Base-by-base conservation (phyloP, 2,888 invertebrate genomes). In the Limulus polyphemus region DNA sequence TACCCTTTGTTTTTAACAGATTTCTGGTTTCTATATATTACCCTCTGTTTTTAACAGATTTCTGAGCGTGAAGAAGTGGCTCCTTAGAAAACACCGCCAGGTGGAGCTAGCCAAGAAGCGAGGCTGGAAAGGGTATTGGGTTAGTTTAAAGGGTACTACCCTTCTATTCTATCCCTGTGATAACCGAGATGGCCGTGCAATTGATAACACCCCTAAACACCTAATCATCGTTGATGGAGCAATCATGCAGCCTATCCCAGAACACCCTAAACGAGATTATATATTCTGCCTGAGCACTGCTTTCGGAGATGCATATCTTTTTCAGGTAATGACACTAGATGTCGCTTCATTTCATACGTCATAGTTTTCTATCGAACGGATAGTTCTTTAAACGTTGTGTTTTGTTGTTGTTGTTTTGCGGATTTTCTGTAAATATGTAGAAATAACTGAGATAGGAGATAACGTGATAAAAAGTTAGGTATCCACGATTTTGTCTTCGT, bases 71-170 rank as follows among this genome's bases (percentile, higher is more conserved):
- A 97, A 97, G 81, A 97, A 97, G 81, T 97, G 97, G 97, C 80
- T 97, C 72, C 81, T 95, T 70, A 86, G 95, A 72, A 94, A 94
- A 81, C 93, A 94, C 78, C 91, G 93, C 80, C 73, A 74, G 65
- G 63, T 70, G 32, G 95, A 95, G 79, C 79, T 97, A 77, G 95
- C 95, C 56, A 84, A 93, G 63, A 92, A 94, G 77, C 84, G 95
- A 55, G 94, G 92, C 69, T 98, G 97, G 97, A 95, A 95, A 79
- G 93, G 93, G 68, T 97, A 97, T 78, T 97, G 95, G 95, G 95
- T 97, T 60, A 95, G 94, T 78, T 81, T 98, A 72, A 97, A 95
- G 78, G 97, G 97, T 71, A 95, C 94, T 64, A 94, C 94, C 56
- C 81, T 97, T 64, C 84, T 95, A 64, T 97, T 97, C 80, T 95